These are phyloP conservation scores for Nemotelus nigrinus DNA, from an alignment of 2,888 invertebrate genomes.

Conservation along the genomic window DNA sequence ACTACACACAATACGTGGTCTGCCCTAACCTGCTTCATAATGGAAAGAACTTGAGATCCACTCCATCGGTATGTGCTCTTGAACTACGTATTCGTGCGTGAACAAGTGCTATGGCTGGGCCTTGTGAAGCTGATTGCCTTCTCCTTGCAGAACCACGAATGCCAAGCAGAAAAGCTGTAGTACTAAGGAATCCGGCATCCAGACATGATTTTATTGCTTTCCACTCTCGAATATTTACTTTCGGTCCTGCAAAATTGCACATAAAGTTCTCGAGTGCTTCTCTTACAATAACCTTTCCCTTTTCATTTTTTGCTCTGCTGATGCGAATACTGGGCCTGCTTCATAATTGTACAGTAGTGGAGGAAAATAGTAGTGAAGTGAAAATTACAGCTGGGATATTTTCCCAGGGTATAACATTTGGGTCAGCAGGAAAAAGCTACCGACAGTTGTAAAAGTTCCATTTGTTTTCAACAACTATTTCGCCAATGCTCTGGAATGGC, in stretches of 20 bases:
- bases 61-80: conserved; percentile 6
- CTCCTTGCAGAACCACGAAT: not conserved
- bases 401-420: no score
- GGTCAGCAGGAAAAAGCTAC: no score
- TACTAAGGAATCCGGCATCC: not conserved
- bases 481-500: no score
- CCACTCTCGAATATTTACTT: conserved; percentile 16
- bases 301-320: not conserved
- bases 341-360: conserved; percentile 6
- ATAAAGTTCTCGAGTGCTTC: conserved; percentile 16
- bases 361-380: no score
- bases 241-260: conserved; percentile 23
- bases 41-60: conserved; percentile 4
- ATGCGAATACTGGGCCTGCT: conserved; percentile 2
- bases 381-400: no score
- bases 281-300: conserved; percentile 9
- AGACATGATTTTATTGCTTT: conserved; percentile 12
- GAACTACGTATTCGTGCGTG: conserved; percentile 37
- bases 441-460: no score
- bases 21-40: not conserved
- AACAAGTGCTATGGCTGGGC: conserved; percentile 5
- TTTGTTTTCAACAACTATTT: no score
- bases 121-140: conserved; percentile 9
- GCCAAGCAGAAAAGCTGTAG: not conserved
- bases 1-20: no score